phyloP scores from a whole-genome alignment of 2,113 vertebrate genomes.

The Hippocampus zosterae region DNA sequence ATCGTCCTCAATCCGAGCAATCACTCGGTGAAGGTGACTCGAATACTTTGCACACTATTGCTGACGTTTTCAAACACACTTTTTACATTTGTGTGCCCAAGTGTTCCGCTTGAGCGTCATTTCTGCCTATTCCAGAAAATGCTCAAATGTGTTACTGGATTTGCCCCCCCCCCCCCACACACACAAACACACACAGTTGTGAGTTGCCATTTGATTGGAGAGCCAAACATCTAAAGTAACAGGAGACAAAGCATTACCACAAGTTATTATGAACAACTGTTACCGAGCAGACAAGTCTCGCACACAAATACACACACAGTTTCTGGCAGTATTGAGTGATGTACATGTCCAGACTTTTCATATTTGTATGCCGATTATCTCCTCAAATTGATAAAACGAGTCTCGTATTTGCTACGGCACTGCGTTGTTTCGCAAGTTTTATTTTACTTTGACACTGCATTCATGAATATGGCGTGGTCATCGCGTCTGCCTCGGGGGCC shows the following conservation, averaged over 20 bases:
- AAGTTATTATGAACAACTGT: slow-evolving; percentile 37
- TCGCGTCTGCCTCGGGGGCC: too few species aligned
- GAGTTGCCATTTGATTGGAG: neutral
- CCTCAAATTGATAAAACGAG: too few species aligned
- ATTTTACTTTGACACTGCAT: too few species aligned
- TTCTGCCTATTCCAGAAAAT: neutral
- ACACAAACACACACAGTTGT: too few species aligned
- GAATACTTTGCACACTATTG: slow-evolving; percentile 17
- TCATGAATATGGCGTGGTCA: too few species aligned
- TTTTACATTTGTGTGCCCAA: slow-evolving; percentile 10
- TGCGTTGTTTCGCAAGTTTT: too few species aligned
- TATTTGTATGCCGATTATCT: too few species aligned
- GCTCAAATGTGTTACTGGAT: neutral
- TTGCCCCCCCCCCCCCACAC: neutral
- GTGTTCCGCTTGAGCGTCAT: neutral
- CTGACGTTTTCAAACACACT: slow-evolving; percentile 11
- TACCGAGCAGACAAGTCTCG: slow-evolving; percentile 22
- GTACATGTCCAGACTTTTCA: neutral
- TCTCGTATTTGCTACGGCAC: too few species aligned
- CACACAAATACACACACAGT: slow-evolving; percentile 10
- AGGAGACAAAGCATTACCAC: slow-evolving; percentile 27
- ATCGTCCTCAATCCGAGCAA: slow-evolving; percentile 15
- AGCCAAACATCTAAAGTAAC: slow-evolving; percentile 13
- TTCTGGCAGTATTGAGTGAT: neutral
- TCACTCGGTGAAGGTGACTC: neutral